Evolutionary conservation across 2,797 vertebrate genomes (phyloP).

Genomic region (Linurgus olivaceus): DNA sequence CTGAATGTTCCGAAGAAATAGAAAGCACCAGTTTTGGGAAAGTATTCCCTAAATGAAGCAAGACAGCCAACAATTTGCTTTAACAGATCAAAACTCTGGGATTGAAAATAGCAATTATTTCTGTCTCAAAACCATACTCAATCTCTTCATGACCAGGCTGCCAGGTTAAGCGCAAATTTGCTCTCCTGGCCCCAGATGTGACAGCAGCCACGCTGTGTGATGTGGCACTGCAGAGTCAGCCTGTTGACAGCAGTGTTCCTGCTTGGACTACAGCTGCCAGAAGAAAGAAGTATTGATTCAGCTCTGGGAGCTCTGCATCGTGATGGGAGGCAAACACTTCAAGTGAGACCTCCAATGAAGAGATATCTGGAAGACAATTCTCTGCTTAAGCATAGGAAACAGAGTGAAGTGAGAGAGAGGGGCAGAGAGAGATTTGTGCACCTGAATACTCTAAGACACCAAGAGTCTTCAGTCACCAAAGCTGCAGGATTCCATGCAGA

Average conservation of each 20-base stretch:
- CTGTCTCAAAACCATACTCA: not conserved
- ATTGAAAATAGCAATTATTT: not conserved
- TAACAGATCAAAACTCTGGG: not conserved
- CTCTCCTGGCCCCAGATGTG: not conserved
- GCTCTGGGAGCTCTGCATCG: not conserved
- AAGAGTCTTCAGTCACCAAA: not conserved
- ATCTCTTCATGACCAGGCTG: not conserved
- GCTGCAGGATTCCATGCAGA: not conserved
- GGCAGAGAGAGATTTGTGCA: not conserved
- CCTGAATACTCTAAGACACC: not conserved
- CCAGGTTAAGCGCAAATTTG: not conserved
- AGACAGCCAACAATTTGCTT: not conserved
- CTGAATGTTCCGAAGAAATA: not conserved
- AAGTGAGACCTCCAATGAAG: not conserved
- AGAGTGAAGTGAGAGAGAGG: not conserved
- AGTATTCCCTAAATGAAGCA: not conserved
- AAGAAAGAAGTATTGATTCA: not conserved
- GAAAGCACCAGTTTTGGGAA: not conserved
- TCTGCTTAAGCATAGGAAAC: not conserved
- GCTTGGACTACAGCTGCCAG: not conserved
- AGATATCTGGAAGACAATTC: not conserved
- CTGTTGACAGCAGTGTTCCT: not conserved
- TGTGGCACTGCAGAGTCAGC: not conserved
- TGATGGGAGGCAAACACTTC: not conserved
- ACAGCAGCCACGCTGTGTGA: not conserved